phyloP scores from a whole-genome alignment of 2,113 vertebrate species.

The Rhombomys opimus region DNA sequence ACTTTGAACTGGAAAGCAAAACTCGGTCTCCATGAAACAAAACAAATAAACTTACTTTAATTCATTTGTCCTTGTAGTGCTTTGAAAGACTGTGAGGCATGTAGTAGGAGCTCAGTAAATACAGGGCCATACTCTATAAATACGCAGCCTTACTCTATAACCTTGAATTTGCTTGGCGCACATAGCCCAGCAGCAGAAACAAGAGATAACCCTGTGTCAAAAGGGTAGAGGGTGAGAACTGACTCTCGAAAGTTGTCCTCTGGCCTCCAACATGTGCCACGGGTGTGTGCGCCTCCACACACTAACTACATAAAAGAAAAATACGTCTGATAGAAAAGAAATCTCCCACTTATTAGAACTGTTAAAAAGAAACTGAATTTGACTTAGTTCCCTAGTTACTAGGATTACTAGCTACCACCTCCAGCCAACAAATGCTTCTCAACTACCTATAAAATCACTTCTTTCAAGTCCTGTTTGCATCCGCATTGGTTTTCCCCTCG shows the following conservation, averaged over 20 bases:
- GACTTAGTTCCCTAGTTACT: not conserved
- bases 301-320: not conserved
- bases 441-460: conserved; percentile 41
- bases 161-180: not conserved
- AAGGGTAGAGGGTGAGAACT: not conserved
- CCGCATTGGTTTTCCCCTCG: conserved; percentile 9
- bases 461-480: not conserved
- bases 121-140: not conserved
- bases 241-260: not conserved
- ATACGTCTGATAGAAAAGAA: not conserved
- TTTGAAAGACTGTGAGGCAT: not conserved
- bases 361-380: not conserved
- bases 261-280: not conserved
- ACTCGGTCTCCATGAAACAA: not conserved
- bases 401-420: not conserved
- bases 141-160: not conserved
- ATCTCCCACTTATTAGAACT: not conserved
- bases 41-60: not conserved
- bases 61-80: not conserved
- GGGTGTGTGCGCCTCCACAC: not conserved
- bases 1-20: not conserved
- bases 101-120: not conserved
- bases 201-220: not conserved
- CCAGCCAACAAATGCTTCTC: not conserved
- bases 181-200: not conserved